phyloP scores from a whole-genome alignment of 2,888 invertebrate genomes.

The Rutpela maculata region DNA sequence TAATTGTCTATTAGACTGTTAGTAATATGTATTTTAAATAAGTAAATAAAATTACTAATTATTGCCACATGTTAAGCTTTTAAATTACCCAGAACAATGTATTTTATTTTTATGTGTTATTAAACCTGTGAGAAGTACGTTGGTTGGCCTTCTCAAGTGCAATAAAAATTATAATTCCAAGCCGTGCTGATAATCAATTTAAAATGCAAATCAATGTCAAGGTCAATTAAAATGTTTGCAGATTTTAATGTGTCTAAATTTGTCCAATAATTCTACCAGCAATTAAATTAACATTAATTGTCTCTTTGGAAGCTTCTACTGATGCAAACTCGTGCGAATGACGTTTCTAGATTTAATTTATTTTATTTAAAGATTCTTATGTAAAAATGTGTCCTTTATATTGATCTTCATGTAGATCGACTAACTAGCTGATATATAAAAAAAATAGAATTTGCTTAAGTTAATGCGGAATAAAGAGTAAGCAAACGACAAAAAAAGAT shows the following conservation, averaged over 20 bases:
- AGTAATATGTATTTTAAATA: background rate
- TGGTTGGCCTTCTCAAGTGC: slow-evolving; percentile 10
- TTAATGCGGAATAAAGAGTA: too few relatives aligned
- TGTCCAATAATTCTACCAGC: background rate
- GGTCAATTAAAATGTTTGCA: background rate
- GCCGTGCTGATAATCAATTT: slow-evolving; percentile 7
- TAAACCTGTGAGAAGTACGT: slow-evolving; percentile 25
- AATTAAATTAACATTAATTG: background rate
- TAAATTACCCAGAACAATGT: slow-evolving; percentile 25
- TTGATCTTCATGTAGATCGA: too few relatives aligned
- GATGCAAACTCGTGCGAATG: background rate
- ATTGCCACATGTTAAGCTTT: background rate
- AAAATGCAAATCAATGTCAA: background rate
- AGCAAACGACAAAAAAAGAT: too few relatives aligned
- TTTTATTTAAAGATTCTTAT: too few relatives aligned
- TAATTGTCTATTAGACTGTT: background rate
- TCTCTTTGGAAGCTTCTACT: background rate
- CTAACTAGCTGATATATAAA: too few relatives aligned
- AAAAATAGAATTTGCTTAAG: too few relatives aligned
- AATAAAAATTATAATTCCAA: background rate
- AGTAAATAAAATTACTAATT: background rate
- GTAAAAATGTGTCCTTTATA: too few relatives aligned
- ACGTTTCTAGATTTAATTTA: too few relatives aligned
- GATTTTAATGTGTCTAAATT: slow-evolving; percentile 14
- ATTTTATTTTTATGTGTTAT: slow-evolving; percentile 23